phyloP scores from a whole-genome alignment of 2,797 vertebrate species.

The Paramormyrops hopkinsi region DNA sequence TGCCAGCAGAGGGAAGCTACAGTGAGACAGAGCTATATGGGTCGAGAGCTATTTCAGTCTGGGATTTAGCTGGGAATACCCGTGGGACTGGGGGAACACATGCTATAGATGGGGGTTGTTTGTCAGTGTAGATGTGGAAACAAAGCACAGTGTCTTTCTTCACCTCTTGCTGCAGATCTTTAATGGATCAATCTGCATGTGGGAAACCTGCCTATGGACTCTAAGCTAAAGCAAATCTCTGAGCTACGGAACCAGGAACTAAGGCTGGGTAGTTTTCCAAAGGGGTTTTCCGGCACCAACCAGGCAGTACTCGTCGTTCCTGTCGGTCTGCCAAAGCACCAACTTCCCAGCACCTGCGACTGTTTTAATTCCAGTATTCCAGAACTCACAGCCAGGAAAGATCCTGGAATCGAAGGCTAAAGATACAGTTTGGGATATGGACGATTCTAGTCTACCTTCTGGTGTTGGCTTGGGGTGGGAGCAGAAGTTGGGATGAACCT shows the following conservation, averaged over 20 bases:
- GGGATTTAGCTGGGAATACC: slow-evolving; percentile 19
- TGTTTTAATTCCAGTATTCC: neutral
- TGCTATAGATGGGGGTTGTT: neutral
- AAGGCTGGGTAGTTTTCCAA: neutral
- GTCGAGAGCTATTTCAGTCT: slow-evolving; percentile 24
- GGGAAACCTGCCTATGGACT: neutral
- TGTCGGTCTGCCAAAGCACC: neutral
- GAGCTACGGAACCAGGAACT: neutral
- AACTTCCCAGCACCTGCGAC: slow-evolving; percentile 1
- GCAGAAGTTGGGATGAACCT: neutral
- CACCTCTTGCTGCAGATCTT: neutral
- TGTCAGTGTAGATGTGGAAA: neutral
- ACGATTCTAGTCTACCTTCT: neutral
- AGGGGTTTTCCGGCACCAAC: neutral
- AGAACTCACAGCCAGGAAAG: neutral
- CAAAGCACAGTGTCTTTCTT: neutral
- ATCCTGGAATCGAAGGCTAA: neutral
- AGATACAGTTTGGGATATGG: neutral
- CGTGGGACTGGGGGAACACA: slow-evolving; percentile 3
- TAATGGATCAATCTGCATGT: neutral
- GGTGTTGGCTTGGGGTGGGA: neutral
- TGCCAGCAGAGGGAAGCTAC: neutral
- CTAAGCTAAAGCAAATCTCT: neutral
- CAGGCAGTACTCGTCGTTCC: neutral
- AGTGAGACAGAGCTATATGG: slow-evolving; percentile 16